Evolutionary conservation across 2,797 vertebrate genomes (phyloP).

Genomic region (Percopsis omiscomaycus): DNA sequence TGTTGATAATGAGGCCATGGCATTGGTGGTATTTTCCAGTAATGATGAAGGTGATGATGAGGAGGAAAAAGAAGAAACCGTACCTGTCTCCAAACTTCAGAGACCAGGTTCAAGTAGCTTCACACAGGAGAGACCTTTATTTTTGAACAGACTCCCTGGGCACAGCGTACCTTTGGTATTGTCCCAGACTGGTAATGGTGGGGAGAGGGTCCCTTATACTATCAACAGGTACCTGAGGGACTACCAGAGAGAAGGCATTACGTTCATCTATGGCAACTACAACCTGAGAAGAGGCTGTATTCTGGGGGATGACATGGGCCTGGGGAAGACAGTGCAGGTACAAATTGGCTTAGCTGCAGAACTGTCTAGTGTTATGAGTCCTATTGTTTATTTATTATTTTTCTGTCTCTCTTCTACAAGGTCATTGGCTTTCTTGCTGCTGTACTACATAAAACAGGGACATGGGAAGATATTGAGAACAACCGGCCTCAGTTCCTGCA

Average conservation of each 20-base stretch:
- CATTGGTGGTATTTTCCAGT: conserved; percentile 70
- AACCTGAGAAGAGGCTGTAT: conserved; percentile 84
- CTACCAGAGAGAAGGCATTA: conserved; percentile 91
- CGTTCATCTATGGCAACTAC: conserved; percentile 87
- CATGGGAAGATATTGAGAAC: conserved; percentile 89
- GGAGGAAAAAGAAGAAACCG: conserved; percentile 66
- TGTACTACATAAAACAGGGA: conserved; percentile 90
- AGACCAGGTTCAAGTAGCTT: conserved; percentile 42
- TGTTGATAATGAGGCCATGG: conserved; percentile 59
- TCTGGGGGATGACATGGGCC: conserved; percentile 97
- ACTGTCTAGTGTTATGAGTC: not conserved
- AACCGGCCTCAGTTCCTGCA: conserved; percentile 92
- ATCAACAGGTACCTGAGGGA: conserved; percentile 94
- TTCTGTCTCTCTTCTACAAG: conserved; percentile 57
- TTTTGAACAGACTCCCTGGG: conserved; percentile 74
- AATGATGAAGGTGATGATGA: conserved; percentile 25
- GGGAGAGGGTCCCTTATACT: conserved; percentile 85
- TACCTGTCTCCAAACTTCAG: conserved; percentile 69
- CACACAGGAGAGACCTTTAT: conserved; percentile 85
- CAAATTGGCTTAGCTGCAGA: not conserved
- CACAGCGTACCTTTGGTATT: conserved; percentile 76
- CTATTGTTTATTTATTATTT: not conserved
- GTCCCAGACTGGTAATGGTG: conserved; percentile 57
- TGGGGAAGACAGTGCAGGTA: conserved; percentile 98
- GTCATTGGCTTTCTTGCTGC: conserved; percentile 95